Percentiles rank a stretch among this genome's conserved stretches.
These are phyloP conservation scores for Trinectes maculatus DNA, from an alignment of 2,113 vertebrate species.

Conservation along the genomic window DNA sequence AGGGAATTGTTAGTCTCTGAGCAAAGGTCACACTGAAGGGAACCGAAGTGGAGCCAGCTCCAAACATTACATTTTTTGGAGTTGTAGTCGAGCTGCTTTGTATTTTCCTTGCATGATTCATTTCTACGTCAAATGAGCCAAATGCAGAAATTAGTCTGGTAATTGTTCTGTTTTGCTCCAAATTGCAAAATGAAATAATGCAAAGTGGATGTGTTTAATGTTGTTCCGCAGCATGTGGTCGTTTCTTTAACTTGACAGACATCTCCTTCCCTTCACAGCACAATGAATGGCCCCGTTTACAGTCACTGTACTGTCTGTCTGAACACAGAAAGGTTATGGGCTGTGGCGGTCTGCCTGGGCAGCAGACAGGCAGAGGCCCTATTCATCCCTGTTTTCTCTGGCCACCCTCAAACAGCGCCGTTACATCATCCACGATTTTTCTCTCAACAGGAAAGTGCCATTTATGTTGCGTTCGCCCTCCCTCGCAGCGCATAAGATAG, in stretches of 20 bases:
- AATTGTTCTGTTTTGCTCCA: constrained; percentile 49
- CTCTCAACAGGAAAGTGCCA: constrained; percentile 68
- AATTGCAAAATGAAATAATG: constrained; percentile 51
- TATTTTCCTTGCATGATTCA: constrained; percentile 61
- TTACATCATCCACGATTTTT: constrained; percentile 61
- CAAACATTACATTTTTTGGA: constrained; percentile 60
- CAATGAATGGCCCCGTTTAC: constrained; percentile 32
- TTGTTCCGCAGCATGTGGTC: constrained; percentile 29
- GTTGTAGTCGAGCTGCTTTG: constrained; percentile 68
- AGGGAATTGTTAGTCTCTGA: constrained; percentile 41
- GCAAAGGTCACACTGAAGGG: constrained; percentile 40
- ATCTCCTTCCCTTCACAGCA: constrained; percentile 23
- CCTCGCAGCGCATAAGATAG: constrained; percentile 61
- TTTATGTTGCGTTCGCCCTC: constrained; percentile 44
- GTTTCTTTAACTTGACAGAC: constrained; percentile 40
- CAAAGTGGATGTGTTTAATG: constrained; percentile 40
- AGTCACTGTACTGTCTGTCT: constrained; percentile 37
- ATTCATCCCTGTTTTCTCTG: constrained; percentile 62
- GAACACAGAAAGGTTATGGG: constrained; percentile 46
- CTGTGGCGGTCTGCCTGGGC: constrained; percentile 30
- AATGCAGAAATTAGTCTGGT: constrained; percentile 48
- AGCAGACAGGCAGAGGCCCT: constrained; percentile 63
- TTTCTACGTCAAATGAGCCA: constrained; percentile 48
- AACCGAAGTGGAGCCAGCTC: constrained; percentile 44
- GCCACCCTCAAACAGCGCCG: constrained; percentile 50